Percentiles rank a stretch among this genome's conserved stretches.
Conservation (phyloP, 2,888 invertebrate species). For the Scaptomyza parva region DNA sequence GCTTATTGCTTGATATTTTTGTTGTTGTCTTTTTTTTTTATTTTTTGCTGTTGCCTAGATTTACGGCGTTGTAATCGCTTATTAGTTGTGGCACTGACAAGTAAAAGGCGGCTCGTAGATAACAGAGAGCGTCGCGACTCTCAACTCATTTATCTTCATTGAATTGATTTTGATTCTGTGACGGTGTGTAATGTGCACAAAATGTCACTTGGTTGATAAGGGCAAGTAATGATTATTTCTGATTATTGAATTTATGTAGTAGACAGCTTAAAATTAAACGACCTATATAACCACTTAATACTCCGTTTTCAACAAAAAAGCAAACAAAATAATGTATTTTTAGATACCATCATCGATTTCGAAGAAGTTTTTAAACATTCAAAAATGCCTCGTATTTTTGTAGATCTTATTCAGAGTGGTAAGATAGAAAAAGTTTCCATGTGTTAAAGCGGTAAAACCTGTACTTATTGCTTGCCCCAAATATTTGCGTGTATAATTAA, state of each 20-base stretch:
- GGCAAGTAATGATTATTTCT: constrained; percentile 6
- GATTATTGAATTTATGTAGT: constrained; percentile 1
- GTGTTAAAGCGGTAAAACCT: too few species aligned
- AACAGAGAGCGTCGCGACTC: constrained; percentile 3
- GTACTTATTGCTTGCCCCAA: too few species aligned
- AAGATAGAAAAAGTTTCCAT: too few species aligned
- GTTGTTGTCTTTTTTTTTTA: too few species aligned
- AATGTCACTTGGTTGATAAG: constrained; percentile 37
- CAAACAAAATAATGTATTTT: too few species aligned
- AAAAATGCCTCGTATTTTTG: too few species aligned
- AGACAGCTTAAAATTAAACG: neutral
- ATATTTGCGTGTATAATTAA: too few species aligned
- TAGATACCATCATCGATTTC: too few species aligned
- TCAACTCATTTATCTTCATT: constrained; percentile 66
- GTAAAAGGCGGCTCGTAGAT: constrained; percentile 40
- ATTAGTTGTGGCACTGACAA: constrained; percentile 60
- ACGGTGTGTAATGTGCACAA: constrained; percentile 2
- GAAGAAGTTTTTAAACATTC: too few species aligned
- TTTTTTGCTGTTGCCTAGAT: constrained; percentile 32
- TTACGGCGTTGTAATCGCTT: constrained; percentile 67
- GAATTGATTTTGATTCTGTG: constrained; percentile 39
- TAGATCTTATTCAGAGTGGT: too few species aligned
- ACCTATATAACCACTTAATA: too few species aligned
- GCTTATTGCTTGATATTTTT: constrained; percentile 24
- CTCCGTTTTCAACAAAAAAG: too few species aligned